Percentiles rank a stretch among this genome's conserved stretches.
Conservation (phyloP, 2,113 vertebrate species). For the Lagopus muta region DNA sequence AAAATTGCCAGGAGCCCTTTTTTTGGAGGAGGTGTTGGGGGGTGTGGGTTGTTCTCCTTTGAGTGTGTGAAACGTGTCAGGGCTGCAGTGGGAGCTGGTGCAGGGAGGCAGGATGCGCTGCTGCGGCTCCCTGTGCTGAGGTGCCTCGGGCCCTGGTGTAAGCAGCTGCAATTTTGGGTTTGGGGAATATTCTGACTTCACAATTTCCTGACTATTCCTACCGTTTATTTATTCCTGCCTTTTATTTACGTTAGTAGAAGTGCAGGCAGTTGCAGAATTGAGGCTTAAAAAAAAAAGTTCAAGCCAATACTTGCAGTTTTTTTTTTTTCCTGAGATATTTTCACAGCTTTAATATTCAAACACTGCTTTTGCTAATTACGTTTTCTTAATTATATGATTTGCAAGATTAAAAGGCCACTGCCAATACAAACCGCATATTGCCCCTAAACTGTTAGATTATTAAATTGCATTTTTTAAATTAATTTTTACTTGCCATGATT, state of each 20-base stretch:
- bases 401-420: slow-evolving; percentile 68
- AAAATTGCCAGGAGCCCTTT: not conserved
- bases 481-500: slow-evolving; percentile 73
- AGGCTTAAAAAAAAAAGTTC: slow-evolving; percentile 42
- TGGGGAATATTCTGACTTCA: not conserved
- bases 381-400: slow-evolving; percentile 71
- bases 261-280: slow-evolving; percentile 41
- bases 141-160: not conserved
- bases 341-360: slow-evolving; percentile 61
- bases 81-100: not conserved
- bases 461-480: slow-evolving; percentile 71
- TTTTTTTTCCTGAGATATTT: slow-evolving; percentile 59
- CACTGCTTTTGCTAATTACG: slow-evolving; percentile 59
- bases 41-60: not conserved
- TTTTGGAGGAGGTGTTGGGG: too few relatives aligned
- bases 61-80: not conserved
- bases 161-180: not conserved
- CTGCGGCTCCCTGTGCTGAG: not conserved
- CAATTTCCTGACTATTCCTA: slow-evolving; percentile 33
- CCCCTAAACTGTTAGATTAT: slow-evolving; percentile 69
- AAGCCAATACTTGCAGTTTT: slow-evolving; percentile 69
- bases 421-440: slow-evolving; percentile 68
- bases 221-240: slow-evolving; percentile 25
- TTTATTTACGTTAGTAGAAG: slow-evolving; percentile 51
- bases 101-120: not conserved